Evolutionary conservation across 2,888 invertebrate genomes (phyloP).

Genomic region (Tanytarsus gracilentus): DNA sequence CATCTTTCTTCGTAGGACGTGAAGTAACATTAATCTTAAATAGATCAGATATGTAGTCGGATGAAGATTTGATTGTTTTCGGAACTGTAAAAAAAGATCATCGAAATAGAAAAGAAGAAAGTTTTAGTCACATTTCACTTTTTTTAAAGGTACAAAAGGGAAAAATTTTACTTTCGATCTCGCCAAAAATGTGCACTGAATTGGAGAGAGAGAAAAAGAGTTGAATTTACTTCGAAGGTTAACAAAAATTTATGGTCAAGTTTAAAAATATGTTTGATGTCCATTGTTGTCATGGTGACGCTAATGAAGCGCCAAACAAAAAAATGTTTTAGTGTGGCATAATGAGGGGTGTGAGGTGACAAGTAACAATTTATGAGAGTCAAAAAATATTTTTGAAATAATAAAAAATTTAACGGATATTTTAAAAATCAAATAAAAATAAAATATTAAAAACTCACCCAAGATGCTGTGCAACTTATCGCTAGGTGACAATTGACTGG

Average conservation of each 20-base stretch:
- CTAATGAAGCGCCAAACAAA: too few species aligned
- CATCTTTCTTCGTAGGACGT: slow-evolving; percentile 33
- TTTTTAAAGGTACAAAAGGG: background rate
- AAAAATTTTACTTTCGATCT: background rate
- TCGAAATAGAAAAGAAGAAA: slow-evolving; percentile 6
- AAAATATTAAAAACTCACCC: slow-evolving; percentile 40
- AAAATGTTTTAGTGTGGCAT: background rate
- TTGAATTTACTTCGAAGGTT: too few species aligned
- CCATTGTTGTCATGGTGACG: too few species aligned
- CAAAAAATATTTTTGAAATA: too few species aligned
- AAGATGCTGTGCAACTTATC: slow-evolving; percentile 59
- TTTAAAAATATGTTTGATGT: background rate
- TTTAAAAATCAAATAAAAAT: background rate
- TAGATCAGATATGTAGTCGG: slow-evolving; percentile 41
- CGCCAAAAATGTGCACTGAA: too few species aligned
- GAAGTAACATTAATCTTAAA: slow-evolving; percentile 41
- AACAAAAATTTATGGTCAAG: background rate
- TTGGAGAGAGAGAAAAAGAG: too few species aligned
- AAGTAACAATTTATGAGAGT: too few species aligned
- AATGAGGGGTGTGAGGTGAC: background rate
- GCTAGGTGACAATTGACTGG: slow-evolving; percentile 52
- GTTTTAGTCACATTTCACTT: background rate
- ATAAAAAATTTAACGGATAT: too few species aligned
- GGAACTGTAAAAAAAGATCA: slow-evolving; percentile 34
- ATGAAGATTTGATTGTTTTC: slow-evolving; percentile 38